Percentiles rank a stretch among this genome's conserved stretches.
These are phyloP conservation scores for Aricia artaxerxes DNA, from an alignment of 2,888 invertebrate genomes.

Conservation along the genomic window DNA sequence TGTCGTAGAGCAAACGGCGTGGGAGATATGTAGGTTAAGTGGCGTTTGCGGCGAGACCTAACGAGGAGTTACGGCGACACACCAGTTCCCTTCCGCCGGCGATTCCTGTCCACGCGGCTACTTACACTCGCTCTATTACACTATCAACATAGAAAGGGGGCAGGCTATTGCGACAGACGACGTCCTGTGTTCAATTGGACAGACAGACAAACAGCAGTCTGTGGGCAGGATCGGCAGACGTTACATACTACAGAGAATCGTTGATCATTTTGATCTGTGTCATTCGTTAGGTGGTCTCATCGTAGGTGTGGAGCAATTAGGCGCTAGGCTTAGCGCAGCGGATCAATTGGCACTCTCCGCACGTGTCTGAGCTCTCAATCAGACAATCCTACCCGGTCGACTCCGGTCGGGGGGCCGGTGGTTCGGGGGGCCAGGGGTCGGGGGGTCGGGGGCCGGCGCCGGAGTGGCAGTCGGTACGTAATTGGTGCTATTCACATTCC, in stretches of 20 bases:
- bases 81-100: neutral
- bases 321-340: neutral
- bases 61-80: constrained; percentile 11
- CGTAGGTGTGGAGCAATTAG: neutral
- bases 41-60: neutral
- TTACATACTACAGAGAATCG: neutral
- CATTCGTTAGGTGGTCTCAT: neutral
- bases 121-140: neutral
- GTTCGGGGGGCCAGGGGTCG: constrained; percentile 45
- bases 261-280: neutral
- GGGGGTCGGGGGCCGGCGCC: constrained; percentile 43
- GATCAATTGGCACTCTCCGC: constrained; percentile 5
- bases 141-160: neutral
- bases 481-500: constrained; percentile 48
- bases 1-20: neutral
- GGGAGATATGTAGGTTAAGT: neutral
- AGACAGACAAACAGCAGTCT: neutral
- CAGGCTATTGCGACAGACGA: neutral
- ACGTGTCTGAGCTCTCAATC: constrained; percentile 50
- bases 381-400: constrained; percentile 44
- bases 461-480: constrained; percentile 45
- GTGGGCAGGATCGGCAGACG: neutral
- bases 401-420: constrained; percentile 44
- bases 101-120: neutral
- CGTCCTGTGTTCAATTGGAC: neutral